Evolutionary conservation across 2,797 vertebrate species (phyloP), one percentile per base, ranked within the genome.

Genomic region (Nannoperca australis): DNA sequence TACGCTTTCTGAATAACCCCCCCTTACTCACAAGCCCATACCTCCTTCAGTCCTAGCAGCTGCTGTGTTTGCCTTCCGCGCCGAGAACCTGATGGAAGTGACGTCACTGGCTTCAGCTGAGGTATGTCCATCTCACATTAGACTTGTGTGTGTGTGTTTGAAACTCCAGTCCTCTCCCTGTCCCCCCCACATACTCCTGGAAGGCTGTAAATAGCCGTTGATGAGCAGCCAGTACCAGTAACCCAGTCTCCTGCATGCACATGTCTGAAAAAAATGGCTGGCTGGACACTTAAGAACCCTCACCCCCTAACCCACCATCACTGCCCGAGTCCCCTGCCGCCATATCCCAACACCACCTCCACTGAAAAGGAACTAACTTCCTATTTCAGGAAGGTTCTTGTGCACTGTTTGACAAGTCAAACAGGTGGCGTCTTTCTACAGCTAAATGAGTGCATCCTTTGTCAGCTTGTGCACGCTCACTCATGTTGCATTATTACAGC

Each of bases 71-170:
- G 97, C 97, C 89, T 99, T 99, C 94, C 96, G 98, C 78, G 97
- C 98, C 13, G 98, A 99, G 93, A 99, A 99, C 95, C 96, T 99
- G 95, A 99, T 99, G 98, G 98, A 99, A 93, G 98, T 98, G 96
- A 97, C 97, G 75, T 99, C 97, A 90, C 94, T 98, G 92, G 97
- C 97, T 91, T 97, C 98, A 69, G 95, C 95, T 30, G 95, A 99
- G 97, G 98, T 99, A 95, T 94, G 96, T 91, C 91, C 90, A 85
- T 89, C 90, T 95, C 95, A 93, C 70, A 56, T 65, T 59, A 45
- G 73, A 53, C 72, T 44, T 36, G 36, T 56, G 64, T 27, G 36
- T 36, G 10, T 60, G 44, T 73, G 42, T 81, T 50, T 81, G 67
- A 71, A 79, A 73, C 73, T 49, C 62, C 49, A 27, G 30, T 62